These are phyloP conservation scores for Mactromeris polynyma DNA, from an alignment of 2,888 invertebrate genomes.

Conservation along the genomic window DNA sequence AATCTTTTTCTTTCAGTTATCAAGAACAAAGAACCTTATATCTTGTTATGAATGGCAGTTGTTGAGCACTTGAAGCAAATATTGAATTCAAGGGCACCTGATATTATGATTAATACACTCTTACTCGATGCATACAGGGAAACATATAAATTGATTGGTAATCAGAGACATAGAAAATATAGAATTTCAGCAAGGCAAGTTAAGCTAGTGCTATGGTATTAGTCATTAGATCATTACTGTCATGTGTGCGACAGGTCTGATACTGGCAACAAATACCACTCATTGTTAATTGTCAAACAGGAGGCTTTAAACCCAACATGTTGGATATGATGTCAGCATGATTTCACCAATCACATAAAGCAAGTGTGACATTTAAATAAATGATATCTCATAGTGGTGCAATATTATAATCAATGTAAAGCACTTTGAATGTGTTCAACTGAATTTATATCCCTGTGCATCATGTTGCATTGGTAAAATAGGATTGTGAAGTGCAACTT, in stretches of 20 bases:
- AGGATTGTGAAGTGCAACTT: background rate
- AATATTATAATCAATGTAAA: background rate
- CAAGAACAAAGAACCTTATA: background rate
- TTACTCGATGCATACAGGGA: background rate
- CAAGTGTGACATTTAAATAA: background rate
- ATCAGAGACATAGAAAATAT: background rate
- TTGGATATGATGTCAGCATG: background rate
- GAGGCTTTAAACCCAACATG: background rate
- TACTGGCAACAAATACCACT: background rate
- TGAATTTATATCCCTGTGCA: background rate
- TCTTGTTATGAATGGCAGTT: background rate
- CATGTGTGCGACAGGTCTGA: background rate
- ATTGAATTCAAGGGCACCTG: background rate
- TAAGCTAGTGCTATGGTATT: background rate
- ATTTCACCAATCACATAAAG: background rate
- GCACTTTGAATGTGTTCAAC: background rate
- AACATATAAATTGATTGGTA: background rate
- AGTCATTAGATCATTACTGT: constrained; percentile 1
- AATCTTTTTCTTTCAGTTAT: background rate
- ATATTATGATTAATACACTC: background rate
- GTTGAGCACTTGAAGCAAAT: background rate
- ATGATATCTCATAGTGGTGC: background rate
- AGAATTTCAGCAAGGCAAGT: background rate
- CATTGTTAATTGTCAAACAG: background rate
- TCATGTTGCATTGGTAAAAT: background rate